These are phyloP conservation scores for Oceanites oceanicus DNA, from an alignment of 2,113 vertebrate genomes.

Conservation along the genomic window DNA sequence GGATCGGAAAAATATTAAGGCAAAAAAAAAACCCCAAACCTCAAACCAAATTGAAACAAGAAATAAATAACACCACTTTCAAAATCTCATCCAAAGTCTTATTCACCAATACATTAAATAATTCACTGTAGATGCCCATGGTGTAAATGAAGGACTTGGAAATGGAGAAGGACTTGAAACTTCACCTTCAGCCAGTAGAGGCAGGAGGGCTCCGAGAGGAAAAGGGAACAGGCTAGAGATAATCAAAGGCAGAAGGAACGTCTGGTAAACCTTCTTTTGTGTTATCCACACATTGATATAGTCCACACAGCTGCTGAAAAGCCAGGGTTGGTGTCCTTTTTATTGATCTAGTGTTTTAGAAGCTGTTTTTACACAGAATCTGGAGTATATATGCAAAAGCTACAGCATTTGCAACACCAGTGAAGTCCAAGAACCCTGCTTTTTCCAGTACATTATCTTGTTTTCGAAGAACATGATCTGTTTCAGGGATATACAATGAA, in stretches of 20 bases:
- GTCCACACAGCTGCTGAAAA: background rate
- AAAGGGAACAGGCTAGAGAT: background rate
- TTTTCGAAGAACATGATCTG: background rate
- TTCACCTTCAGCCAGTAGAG: background rate
- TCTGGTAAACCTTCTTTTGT: background rate
- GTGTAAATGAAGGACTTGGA: background rate
- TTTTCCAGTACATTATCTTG: background rate
- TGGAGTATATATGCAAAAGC: background rate
- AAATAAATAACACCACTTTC: background rate
- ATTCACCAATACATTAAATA: background rate
- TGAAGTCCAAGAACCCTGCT: background rate
- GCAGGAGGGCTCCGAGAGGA: background rate
- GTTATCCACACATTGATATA: background rate
- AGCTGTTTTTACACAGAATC: background rate
- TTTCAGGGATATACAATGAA: background rate
- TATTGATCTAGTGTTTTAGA: background rate
- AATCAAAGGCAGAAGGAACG: background rate
- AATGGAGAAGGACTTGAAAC: background rate
- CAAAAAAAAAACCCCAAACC: background rate
- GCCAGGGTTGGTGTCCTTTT: background rate
- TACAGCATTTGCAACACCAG: background rate
- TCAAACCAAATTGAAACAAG: background rate
- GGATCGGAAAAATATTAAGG: background rate
- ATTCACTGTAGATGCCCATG: background rate
- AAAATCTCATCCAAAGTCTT: background rate